Base-by-base conservation (phyloP, 1,140 invertebrate species). In the Cryptotermes secundus region DNA sequence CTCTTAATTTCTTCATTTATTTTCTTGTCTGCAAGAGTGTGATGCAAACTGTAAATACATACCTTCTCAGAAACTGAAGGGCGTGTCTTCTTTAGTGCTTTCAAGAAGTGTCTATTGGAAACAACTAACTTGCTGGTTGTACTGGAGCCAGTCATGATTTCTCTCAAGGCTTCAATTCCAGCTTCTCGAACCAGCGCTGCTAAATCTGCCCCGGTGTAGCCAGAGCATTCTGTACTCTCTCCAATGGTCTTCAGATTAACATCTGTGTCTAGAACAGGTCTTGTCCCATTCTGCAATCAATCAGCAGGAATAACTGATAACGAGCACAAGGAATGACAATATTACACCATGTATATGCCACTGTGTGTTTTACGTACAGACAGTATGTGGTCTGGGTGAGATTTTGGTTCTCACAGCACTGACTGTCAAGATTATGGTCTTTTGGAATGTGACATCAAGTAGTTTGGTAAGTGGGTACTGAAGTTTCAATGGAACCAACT, bases 151-250 rank as follows among this genome's bases (percentile, higher is more conserved):
- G 89, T 88, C 81, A 95, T 24, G 12, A 45, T 12, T 80, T 85
- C 85, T 38, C n/a, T 36, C 34, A 98, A 89, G 14, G 96, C 94
- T 87, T 94, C 92, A 83, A 95, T 92, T 0, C 95, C 94, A 0
- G 97, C 96, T 90, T 97, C 96, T 86, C 95, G 92, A 0, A 98
- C 93, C 35, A 98, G 89, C 35, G 96, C 96, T 31, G 96, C 95
- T 53, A 99, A 91, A 92, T 99, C 98, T 26, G 98, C 98, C 83
- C 98, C 98, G 3, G 96, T 97, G 86, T 95, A 98, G 42, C 96
- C 94, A 53, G 96, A 92, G 84, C 95, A 96, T 80, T 93, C 88
- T 7, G 88, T 88, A 79, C 95, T 94, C 34, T 83, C 53, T 79
- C 83, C 83, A 34, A 83, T 10, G n/a, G 53, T 34, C 16, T 45